Base-by-base conservation (phyloP, 2,888 invertebrate species). In the Oxystoma pomonae region DNA sequence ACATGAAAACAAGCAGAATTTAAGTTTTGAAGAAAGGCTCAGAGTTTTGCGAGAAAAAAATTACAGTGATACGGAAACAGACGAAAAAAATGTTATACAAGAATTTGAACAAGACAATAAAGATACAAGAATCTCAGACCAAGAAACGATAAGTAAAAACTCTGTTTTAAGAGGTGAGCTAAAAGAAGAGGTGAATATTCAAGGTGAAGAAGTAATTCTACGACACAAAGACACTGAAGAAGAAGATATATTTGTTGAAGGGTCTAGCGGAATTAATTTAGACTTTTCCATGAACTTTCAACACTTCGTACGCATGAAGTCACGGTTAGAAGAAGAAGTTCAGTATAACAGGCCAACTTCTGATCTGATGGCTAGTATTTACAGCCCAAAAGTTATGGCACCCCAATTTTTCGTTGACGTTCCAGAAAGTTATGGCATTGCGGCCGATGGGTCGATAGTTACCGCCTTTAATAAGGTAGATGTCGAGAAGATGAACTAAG, bases 361-460 rank as follows among this genome's bases (percentile, higher is more conserved):
- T 3, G 35, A 35, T 7, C 12, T 35, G 12, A 35, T 35, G 35
- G 35, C 35, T 12, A 3, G 12, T 3, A 35, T 3, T 35, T 35
- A 35, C 12, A 35, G 5, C 35, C 35, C 35, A 3, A 35, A 35
- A 12, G 12, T 3, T 35, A 35, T 35, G 35, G 35, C 35, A 7
- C 35, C 49, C 16, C 61, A 61, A 12, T 61, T 53, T 17, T 22
- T 61, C 19, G 53, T 57, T 1, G 61, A 61, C 22, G 61, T 58
- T 1, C 61, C 61, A 1, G 61, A 61, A 18, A 22, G 18, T 16
- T 58, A 53, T 57, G 58, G 57, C 16, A 53, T 61, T 16, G 61
- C 18, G 1, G 58, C 58, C 16, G 61, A 61, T 22, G 61, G 61
- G 3, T 53, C 58, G 1, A 16, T 61, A n/a, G 58, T 61, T 57